phyloP scores from a whole-genome alignment of 2,888 invertebrate species.

The Ferdinandea cuprea region DNA sequence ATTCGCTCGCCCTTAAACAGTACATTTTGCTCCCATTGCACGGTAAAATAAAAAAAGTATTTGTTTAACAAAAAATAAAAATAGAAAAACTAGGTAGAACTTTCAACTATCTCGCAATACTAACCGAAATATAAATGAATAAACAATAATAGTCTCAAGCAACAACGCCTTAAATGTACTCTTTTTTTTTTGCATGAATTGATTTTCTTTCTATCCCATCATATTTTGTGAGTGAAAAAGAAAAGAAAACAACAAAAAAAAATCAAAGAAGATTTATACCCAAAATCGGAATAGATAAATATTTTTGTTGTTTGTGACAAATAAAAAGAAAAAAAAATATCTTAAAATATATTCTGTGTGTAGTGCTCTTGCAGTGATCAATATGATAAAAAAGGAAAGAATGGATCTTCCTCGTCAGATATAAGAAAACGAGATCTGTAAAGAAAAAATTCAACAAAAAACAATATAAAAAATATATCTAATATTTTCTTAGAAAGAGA shows the following conservation, averaged over 20 bases:
- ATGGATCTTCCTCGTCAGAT: background rate
- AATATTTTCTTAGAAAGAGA: too few relatives aligned
- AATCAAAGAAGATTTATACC: background rate
- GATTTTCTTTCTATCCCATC: background rate
- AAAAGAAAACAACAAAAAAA: background rate
- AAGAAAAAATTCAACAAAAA: background rate
- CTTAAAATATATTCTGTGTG: background rate
- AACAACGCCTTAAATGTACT: slow-evolving; percentile 18
- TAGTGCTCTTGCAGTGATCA: slow-evolving; percentile 11
- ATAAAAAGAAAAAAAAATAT: background rate
- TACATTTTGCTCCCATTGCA: background rate
- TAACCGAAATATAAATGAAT: too few relatives aligned
- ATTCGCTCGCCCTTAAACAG: background rate
- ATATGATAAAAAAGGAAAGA: slow-evolving; percentile 30
- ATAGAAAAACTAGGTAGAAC: too few relatives aligned
- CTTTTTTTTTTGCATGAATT: background rate
- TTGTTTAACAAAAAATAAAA: background rate
- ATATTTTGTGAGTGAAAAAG: background rate
- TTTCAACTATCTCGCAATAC: too few relatives aligned
- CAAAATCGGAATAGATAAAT: slow-evolving; percentile 5
- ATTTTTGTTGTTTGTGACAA: slow-evolving; percentile 14
- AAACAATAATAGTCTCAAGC: background rate
- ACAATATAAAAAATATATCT: too few relatives aligned
- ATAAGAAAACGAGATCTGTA: background rate
- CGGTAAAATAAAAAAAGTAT: background rate